Percentiles rank a stretch among this genome's conserved stretches.
phyloP scores from a whole-genome alignment of 2,888 invertebrate species.

The Drosophila emarginata region DNA sequence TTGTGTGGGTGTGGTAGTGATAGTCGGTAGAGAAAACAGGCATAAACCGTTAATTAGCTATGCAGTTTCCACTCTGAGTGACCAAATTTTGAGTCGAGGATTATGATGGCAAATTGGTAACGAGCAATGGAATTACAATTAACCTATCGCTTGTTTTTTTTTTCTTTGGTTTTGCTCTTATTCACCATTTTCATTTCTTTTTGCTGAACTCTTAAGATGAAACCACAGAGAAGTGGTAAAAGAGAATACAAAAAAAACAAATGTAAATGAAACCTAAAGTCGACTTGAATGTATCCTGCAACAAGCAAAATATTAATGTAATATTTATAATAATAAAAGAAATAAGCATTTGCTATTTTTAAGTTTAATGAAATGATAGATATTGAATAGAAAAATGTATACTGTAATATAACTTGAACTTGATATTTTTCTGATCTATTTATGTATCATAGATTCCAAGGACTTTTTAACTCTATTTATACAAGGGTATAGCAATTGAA shows the following conservation, averaged over 20 bases:
- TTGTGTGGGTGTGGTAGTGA: too few species aligned
- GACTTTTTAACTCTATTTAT: background rate
- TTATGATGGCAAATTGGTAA: slow-evolving; percentile 14
- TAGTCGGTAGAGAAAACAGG: background rate
- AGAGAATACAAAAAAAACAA: background rate
- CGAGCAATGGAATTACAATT: slow-evolving; percentile 29
- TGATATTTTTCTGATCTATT: too few species aligned
- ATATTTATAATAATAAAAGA: too few species aligned
- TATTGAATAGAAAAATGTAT: too few species aligned
- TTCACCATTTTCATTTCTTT: background rate
- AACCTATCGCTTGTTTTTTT: slow-evolving; percentile 19
- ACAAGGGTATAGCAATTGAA: slow-evolving; percentile 9
- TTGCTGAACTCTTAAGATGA: slow-evolving; percentile 23
- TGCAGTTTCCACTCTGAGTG: slow-evolving; percentile 11
- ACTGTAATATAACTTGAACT: too few species aligned
- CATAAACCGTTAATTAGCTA: background rate
- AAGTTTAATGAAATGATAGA: too few species aligned
- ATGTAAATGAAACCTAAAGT: background rate
- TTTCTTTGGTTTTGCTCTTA: background rate
- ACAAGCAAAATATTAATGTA: slow-evolving; percentile 7
- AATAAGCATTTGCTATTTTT: too few species aligned
- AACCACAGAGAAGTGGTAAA: background rate
- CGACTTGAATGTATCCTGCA: slow-evolving; percentile 23
- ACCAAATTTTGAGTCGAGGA: slow-evolving; percentile 24
- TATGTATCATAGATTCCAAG: too few species aligned